Base-by-base conservation (phyloP, 2,888 invertebrate genomes). In the Nasonia oneida region DNA sequence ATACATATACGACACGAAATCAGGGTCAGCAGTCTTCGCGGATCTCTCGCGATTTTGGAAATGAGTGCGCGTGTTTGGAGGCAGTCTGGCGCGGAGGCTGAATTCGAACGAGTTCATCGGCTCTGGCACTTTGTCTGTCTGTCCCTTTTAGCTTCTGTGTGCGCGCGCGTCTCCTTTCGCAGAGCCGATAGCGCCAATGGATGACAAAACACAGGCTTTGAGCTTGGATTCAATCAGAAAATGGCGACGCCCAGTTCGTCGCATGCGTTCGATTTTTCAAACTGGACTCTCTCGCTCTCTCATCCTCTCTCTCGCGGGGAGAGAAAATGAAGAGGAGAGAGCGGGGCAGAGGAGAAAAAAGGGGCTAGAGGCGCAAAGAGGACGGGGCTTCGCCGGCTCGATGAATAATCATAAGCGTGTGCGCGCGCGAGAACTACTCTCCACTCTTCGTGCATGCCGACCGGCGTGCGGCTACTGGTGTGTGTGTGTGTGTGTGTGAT, bases 171-270 rank as follows among this genome's bases (percentile, higher is more conserved):
- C 39, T 42, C 37, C 57, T 61, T 57, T 33, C 47, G 75, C 64
- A 6, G 0, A 53, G 53, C 14, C 61, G 73, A 47, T 90, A 91
- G 91, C 91, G 90, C 91, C 92, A 91, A 91, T 91, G 91, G 91
- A 91, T 91, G 92, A 92, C 92, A 91, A 92, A 92, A 92, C 81
- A 83, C 78, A 71, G 92, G 92, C 92, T 91, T 89, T 90, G 90
- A 91, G 92, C 91, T 92, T 91, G 91, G 92, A 92, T 92, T 92
- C 91, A 92, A 92, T 92, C 92, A 92, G 92, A 92, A 88, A 92
- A 92, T 92, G 92, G 92, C 91, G 91, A 91, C 91, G 91, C 91
- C 91, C 91, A 84, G 84, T 80, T 86, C 83, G 83, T 81, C 87
- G 85, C 84, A 71, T 82, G 87, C 85, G 88, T 89, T 89, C 87